Base-by-base conservation (phyloP, 64 coral and sea anemone genomes). In the Pocillopora damicornis region DNA sequence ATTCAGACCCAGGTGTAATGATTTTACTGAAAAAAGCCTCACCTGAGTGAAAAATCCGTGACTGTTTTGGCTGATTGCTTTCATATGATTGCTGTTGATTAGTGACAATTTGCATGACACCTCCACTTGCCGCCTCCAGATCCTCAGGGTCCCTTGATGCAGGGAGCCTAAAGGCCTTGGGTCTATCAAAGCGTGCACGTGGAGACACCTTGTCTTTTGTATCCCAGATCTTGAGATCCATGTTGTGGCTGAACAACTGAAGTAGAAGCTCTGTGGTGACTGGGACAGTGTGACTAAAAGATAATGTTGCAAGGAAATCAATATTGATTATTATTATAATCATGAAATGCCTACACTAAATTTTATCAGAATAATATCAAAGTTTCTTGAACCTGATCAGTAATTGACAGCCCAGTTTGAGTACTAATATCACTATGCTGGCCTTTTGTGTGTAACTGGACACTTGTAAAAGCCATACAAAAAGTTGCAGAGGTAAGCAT, bases 191-290 rank as follows among this genome's bases (percentile, higher is more conserved):
- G 58, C 96, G 91, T 35, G 96, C 96, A 58, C 93, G 87, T 13
- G 96, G 90, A 11, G 96, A 98, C 64, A 98, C 96, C 38, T 91
- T 92, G 37, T 98, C 96, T 79, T 98, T 98, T 22, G 93, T 92
- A 79, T 98, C 96, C 96, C 96, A 98, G 17, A 98, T 92, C 23
- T 92, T 92, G 13, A 98, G 60, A 72, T 83, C 90, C 63, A 98
- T 60, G 3, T 93, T 83, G 30, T 98, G 96, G 11, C 86, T 73
- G 37, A 95, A 98, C 35, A 98, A 25, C 58, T 79, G 76, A 15
- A 98, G 75, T 51, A 98, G 90, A 30, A 95, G 20, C 1, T 95
- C 85, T 72, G 95, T 94, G 23, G 93, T 98, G 30, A 98, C 76
- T 20, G 88, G 90, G 6, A 73, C 63, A 59, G 87, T 96, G 56